Percentiles rank a stretch among this genome's conserved stretches.
Evolutionary conservation across 2,888 invertebrate species (phyloP).

Genomic region (Agriopis leucophaearia): DNA sequence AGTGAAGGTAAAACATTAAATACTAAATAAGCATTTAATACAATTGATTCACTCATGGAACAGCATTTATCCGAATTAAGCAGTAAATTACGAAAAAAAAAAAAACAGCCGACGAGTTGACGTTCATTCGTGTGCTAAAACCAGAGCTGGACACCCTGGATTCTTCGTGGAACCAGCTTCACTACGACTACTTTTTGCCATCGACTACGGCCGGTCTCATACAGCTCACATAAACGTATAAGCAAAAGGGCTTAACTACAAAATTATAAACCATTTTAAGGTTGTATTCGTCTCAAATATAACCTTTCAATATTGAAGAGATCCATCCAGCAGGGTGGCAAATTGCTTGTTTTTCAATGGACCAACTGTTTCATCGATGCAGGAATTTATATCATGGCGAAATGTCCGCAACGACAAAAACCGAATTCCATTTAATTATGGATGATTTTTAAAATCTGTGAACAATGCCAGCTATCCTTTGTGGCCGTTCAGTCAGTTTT

Average conservation of each 20-base stretch:
- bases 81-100: conserved; percentile 43
- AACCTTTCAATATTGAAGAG: conserved; percentile 67
- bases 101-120: conserved; percentile 36
- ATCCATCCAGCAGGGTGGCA: conserved; percentile 76
- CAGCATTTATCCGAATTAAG: conserved; percentile 43
- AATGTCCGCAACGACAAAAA: conserved; percentile 73
- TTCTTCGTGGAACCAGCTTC: conserved; percentile 77
- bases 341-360: conserved; percentile 73
- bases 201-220: conserved; percentile 61
- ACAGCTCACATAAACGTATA: conserved; percentile 61
- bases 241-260: conserved; percentile 66
- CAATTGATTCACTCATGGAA: conserved; percentile 21
- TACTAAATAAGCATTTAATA: conserved; percentile 13
- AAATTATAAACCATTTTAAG: conserved; percentile 66
- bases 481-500: conserved; percentile 70
- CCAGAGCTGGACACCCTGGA: conserved; percentile 58
- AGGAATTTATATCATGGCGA: conserved; percentile 82
- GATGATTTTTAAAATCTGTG: conserved; percentile 85
- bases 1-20: background rate
- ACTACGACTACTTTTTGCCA: conserved; percentile 72
- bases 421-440: conserved; percentile 85
- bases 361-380: conserved; percentile 62
- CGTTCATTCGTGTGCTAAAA: conserved; percentile 41
- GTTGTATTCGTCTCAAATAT: conserved; percentile 56
- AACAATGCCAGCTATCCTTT: conserved; percentile 84